Evolutionary conservation across 2,113 vertebrate species (phyloP).

Genomic region (Sprattus sprattus): DNA sequence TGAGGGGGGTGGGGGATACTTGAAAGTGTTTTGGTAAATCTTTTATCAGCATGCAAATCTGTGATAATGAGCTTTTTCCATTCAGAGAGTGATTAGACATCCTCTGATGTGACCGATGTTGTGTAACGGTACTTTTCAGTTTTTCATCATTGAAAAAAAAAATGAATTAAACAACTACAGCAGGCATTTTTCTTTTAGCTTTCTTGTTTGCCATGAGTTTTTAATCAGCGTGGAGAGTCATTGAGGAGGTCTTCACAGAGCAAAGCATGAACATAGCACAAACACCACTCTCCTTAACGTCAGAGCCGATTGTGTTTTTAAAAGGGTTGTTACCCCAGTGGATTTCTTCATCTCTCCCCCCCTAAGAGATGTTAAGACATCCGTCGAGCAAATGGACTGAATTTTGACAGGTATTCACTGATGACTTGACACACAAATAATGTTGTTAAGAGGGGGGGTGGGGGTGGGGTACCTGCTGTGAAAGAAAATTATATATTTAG

Average conservation of each 20-base stretch:
- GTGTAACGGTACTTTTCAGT: neutral
- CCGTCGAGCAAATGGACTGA: neutral
- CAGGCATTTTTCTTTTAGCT: neutral
- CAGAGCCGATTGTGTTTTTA: neutral
- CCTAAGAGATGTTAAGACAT: neutral
- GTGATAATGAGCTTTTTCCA: neutral
- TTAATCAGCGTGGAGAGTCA: neutral
- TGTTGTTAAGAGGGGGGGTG: slow-evolving; percentile 16
- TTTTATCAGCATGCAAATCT: neutral
- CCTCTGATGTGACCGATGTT: neutral
- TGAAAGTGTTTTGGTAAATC: neutral
- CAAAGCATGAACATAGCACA: neutral
- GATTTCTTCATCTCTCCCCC: neutral
- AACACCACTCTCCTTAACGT: neutral
- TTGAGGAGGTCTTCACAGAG: neutral
- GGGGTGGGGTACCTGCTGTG: slow-evolving; percentile 39
- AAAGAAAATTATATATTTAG: slow-evolving; percentile 47
- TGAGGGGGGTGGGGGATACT: neutral
- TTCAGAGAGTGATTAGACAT: neutral
- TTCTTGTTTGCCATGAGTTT: neutral
- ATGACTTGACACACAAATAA: slow-evolving; percentile 24
- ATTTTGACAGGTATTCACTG: slow-evolving; percentile 16
- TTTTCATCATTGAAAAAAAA: neutral
- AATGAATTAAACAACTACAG: neutral
- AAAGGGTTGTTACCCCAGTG: neutral